These are phyloP conservation scores for Poeciliopsis gracilis DNA, from an alignment of 2,797 vertebrate genomes.

Conservation along the genomic window DNA sequence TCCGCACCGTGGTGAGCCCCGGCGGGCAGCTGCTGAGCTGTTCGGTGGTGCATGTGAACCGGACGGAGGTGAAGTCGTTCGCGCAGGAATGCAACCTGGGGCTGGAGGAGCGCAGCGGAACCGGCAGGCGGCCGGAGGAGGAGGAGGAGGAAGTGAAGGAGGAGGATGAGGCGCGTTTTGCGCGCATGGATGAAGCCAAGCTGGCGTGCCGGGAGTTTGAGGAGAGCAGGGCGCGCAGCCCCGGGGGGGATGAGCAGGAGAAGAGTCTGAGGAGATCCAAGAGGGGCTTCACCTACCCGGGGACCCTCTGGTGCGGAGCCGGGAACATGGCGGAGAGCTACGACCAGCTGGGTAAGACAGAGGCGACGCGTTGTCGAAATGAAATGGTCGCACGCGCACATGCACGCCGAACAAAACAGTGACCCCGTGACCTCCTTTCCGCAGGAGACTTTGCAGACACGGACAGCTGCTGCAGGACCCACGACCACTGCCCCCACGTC, in stretches of 20 bases:
- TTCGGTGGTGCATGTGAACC: constrained; percentile 58
- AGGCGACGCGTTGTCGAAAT: background rate
- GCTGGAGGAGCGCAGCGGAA: constrained; percentile 50
- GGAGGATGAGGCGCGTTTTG: constrained; percentile 45
- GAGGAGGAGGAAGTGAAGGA: too few relatives aligned
- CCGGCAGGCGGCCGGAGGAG: constrained; percentile 14
- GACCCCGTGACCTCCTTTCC: constrained; percentile 6
- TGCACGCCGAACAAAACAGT: background rate
- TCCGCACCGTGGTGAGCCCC: constrained; percentile 68
- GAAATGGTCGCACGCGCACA: background rate
- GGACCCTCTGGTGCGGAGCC: constrained; percentile 87
- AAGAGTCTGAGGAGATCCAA: constrained; percentile 68
- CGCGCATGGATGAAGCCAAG: constrained; percentile 67
- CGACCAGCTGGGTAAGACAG: constrained; percentile 81
- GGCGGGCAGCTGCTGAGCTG: constrained; percentile 69
- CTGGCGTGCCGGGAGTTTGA: constrained; percentile 62
- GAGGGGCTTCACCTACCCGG: constrained; percentile 86
- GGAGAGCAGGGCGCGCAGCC: constrained; percentile 32
- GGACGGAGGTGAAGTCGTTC: constrained; percentile 73
- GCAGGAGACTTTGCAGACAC: constrained; percentile 87
- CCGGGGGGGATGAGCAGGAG: background rate
- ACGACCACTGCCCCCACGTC: constrained; percentile 90
- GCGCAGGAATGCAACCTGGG: constrained; percentile 71
- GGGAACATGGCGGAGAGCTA: constrained; percentile 86
- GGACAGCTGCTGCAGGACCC: constrained; percentile 89